A percentile compares a stretch with the other conserved stretches of the same genome.
Conservation (phyloP, 2,797 vertebrate genomes). For the Lemur catta region DNA sequence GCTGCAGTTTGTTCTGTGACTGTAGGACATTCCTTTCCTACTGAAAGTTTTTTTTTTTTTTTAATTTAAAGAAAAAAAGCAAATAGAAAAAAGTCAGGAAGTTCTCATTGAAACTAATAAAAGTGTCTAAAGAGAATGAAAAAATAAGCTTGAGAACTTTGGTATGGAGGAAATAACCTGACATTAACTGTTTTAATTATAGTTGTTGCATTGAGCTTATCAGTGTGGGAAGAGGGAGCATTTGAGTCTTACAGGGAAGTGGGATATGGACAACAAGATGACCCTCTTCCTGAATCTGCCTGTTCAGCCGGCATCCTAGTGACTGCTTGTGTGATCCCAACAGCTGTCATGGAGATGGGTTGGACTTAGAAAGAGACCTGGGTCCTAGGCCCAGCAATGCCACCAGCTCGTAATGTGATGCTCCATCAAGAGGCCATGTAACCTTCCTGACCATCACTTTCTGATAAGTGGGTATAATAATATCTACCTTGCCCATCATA, state of each 20-base stretch:
- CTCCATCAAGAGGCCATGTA: not conserved
- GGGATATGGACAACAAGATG: slow-evolving; percentile 64
- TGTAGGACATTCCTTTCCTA: slow-evolving; percentile 64
- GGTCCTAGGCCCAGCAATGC: not conserved
- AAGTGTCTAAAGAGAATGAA: slow-evolving; percentile 77
- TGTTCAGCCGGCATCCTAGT: not conserved
- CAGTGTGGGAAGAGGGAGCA: slow-evolving; percentile 79
- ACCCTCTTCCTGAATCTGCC: slow-evolving; percentile 64
- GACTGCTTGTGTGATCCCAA: not conserved
- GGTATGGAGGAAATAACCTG: slow-evolving; percentile 80
- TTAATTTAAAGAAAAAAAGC: slow-evolving; percentile 64
- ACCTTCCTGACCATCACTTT: not conserved
- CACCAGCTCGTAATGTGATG: not conserved
- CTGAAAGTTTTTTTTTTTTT: slow-evolving; percentile 39
- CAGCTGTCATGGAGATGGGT: not conserved
- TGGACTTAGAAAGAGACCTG: not conserved
- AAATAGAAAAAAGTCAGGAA: slow-evolving; percentile 68
- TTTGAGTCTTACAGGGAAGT: slow-evolving; percentile 72
- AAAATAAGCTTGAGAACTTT: slow-evolving; percentile 79
- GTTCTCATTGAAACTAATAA: slow-evolving; percentile 72
- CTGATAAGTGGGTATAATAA: not conserved
- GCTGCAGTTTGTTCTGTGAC: slow-evolving; percentile 49
- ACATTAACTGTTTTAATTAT: slow-evolving; percentile 81
- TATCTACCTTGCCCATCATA: not conserved
- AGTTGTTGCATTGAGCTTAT: slow-evolving; percentile 75